Evolutionary conservation across 1,140 invertebrate species (phyloP).

Genomic region (Rhizoglyphus robini): DNA sequence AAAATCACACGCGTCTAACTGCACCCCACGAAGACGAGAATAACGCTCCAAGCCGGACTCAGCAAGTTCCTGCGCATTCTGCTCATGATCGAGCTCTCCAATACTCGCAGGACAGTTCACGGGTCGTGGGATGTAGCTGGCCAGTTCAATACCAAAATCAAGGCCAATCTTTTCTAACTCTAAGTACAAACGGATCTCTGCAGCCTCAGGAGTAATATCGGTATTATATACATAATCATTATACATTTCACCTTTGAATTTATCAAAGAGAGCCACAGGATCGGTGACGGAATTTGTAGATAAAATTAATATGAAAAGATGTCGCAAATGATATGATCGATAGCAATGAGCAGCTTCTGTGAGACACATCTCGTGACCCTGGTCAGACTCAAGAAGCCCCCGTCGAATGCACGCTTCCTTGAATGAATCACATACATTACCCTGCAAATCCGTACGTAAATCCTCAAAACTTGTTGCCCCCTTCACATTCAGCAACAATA

Average conservation of each 20-base stretch:
- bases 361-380: neutral
- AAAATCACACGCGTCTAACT: neutral
- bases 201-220: too few species aligned
- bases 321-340: neutral
- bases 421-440: neutral
- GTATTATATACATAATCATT: too few species aligned
- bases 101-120: too few species aligned
- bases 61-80: too few species aligned
- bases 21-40: too few species aligned
- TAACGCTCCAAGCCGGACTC: too few species aligned
- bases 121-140: too few species aligned
- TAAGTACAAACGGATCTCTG: too few species aligned
- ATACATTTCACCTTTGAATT: too few species aligned
- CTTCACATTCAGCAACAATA: neutral
- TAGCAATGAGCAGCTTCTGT: neutral
- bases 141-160: too few species aligned
- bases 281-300: neutral
- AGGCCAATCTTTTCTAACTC: too few species aligned
- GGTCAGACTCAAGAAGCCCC: neutral
- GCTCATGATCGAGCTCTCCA: too few species aligned
- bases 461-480: neutral
- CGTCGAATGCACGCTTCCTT: neutral
- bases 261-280: neutral
- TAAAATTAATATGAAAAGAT: neutral
- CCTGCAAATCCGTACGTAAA: neutral